Base-by-base conservation (phyloP, 2,113 vertebrate genomes). In the Eira barbara region DNA sequence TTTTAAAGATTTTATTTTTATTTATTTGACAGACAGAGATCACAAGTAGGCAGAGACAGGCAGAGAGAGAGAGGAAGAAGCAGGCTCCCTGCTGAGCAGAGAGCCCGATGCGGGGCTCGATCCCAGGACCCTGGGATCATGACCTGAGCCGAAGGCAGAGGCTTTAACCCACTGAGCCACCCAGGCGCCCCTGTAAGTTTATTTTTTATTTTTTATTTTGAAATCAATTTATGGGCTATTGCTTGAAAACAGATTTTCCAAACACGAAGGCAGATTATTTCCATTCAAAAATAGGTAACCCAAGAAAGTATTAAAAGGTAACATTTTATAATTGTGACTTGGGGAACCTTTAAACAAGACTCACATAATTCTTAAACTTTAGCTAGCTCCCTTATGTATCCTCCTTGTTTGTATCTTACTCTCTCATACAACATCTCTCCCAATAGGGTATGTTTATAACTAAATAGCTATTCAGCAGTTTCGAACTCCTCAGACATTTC, bases 261-360 rank as follows among this genome's bases (percentile, higher is more conserved):
- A 93, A 88, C 7, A 2, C 36, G 89, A 82, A 65, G 27, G 14
- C 31, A 86, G 12, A 90, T 87, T 36, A 78, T 79, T 95, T 92
- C 74, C 23, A 79, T 95, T 95, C 20, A 63, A 92, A 96, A 61
- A 57, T 57, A 78, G 49, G 49, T 31, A 78, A 49, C 9, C 4
- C 45, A 63, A 95, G 67, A 78, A 95, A 91, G 23, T 36, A 47
- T 39, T 85, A 79, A 78, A 95, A 79, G 59, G 31, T 78, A 52
- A 65, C 7, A 45, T 49, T 85, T 90, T 89, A 94, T 23, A 18
- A 78, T 13, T 34, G 29, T 63, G 73, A 49, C 57, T 85, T 52
- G 87, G 63, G 17, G 27, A 85, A 93, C 49, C 63, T 95, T 97
- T 89, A 69, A 83, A 89, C 45, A 94, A 94, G 55, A 34, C 7